Conservation (phyloP, 2,888 invertebrate genomes). For the Cheilosia impressa region DNA sequence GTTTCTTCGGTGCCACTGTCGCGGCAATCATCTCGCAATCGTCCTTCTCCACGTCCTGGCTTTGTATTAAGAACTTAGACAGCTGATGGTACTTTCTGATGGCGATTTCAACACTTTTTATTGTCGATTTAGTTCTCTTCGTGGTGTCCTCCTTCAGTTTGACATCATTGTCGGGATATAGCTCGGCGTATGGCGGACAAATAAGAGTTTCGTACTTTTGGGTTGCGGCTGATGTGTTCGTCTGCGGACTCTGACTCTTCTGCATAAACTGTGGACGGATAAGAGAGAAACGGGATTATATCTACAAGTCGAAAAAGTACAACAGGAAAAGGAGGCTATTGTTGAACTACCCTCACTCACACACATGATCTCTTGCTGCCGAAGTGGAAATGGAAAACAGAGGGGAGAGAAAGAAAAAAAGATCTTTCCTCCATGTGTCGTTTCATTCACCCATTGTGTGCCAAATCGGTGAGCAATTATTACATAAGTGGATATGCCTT, state of each 20-base stretch:
- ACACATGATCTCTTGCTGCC: slow-evolving; percentile 16
- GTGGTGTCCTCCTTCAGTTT: slow-evolving; percentile 61
- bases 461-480: slow-evolving; percentile 40
- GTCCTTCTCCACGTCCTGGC: slow-evolving; percentile 57
- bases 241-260: slow-evolving; percentile 65
- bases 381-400: not conserved
- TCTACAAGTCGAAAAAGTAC: not conserved
- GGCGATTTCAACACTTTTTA: slow-evolving; percentile 78
- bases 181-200: slow-evolving; percentile 79
- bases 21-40: slow-evolving; percentile 68
- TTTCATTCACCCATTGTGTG: slow-evolving; percentile 6
- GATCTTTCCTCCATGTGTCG: not conserved
- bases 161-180: slow-evolving; percentile 76
- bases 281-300: slow-evolving; percentile 43
- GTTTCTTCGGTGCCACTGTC: slow-evolving; percentile 76
- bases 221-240: slow-evolving; percentile 28
- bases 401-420: not conserved
- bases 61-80: slow-evolving; percentile 77
- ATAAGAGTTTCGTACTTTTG: slow-evolving; percentile 71
- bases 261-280: slow-evolving; percentile 58
- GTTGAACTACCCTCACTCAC: slow-evolving; percentile 10
- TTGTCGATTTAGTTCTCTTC: slow-evolving; percentile 64
- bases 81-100: slow-evolving; percentile 80
- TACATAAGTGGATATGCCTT: slow-evolving; percentile 48
- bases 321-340: slow-evolving; percentile 31